Evolutionary conservation across 2,113 vertebrate genomes (phyloP).

Genomic region (Caloenas nicobarica): DNA sequence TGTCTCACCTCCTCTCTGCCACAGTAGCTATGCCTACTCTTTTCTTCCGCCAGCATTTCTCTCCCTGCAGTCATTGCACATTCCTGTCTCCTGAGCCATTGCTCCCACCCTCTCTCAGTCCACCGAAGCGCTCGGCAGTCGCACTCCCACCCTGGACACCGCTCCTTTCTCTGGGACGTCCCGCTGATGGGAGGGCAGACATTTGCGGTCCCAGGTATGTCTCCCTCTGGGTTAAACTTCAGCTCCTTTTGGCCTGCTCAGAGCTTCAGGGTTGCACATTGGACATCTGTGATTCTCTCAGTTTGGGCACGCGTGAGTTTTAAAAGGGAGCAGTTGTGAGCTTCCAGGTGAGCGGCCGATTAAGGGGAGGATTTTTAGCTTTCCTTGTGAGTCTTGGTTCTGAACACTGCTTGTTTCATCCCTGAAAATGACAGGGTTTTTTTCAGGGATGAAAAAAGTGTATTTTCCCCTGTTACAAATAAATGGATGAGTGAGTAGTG

Average conservation of each 20-base stretch:
- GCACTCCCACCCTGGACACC: not conserved
- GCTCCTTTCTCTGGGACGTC: not conserved
- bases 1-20: not conserved
- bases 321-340: not conserved
- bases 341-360: not conserved
- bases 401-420: not conserved
- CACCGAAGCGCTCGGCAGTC: too few species aligned
- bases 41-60: not conserved
- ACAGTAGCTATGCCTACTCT: not conserved
- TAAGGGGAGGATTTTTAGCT: not conserved
- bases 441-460: not conserved
- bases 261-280: not conserved
- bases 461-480: not conserved
- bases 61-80: not conserved
- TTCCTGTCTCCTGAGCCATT: not conserved
- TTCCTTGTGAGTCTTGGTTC: not conserved
- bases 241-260: not conserved
- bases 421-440: not conserved
- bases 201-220: not conserved
- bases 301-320: not conserved
- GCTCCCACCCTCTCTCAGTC: not conserved
- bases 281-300: not conserved
- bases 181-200: not conserved
- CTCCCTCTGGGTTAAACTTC: not conserved
- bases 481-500: not conserved